Base-by-base conservation (phyloP, 1,140 invertebrate species). In the Cheumatopsyche charites region DNA sequence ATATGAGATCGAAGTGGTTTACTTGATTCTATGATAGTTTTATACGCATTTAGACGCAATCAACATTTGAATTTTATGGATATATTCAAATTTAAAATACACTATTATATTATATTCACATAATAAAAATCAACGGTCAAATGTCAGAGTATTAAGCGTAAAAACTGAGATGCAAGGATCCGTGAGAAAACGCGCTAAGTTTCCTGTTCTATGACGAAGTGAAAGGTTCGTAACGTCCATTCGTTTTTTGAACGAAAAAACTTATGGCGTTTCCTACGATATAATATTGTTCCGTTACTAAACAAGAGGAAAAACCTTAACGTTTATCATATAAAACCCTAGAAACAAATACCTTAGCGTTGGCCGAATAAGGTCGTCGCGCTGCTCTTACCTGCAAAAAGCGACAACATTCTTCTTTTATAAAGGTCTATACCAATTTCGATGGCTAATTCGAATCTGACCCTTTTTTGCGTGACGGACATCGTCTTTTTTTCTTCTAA, bases 321-420 rank as follows among this genome's bases (percentile, higher is more conserved):
- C 12, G 41, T 42, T 42, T n/a, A 42, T 15, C 43, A 47, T 47
- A 36, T 36, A 36, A 36, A 36, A 47, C 15, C 43, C 43, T 12
- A 47, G 11, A 47, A 3, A 47, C 2, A 42, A 47, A 47, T 47
- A 47, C 15, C 15, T 47, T 15, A 6, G 43, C 43, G 43, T 2
- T 47, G 43, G 4, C 12, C 43, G 21, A 58, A 58, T 58, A 58
- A 58, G 55, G 55, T 58, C 55, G 55, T 58, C n/a, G 17, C 55
- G 55, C 21, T 58, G 13, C 9, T 25, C 23, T 58, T 21, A 25
- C 21, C 21, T 1, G 19, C 47, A 13, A 58, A 58, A 58, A 58
- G 4, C 1, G 23, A 52, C 25, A 19, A n/a, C 55, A 58, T 58
- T 58, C 55, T 23, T 23, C 9, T 58, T 23, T 58, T 58, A 7